These are phyloP conservation scores for Leuciscus waleckii DNA, from an alignment of 2,797 vertebrate species.

Conservation along the genomic window DNA sequence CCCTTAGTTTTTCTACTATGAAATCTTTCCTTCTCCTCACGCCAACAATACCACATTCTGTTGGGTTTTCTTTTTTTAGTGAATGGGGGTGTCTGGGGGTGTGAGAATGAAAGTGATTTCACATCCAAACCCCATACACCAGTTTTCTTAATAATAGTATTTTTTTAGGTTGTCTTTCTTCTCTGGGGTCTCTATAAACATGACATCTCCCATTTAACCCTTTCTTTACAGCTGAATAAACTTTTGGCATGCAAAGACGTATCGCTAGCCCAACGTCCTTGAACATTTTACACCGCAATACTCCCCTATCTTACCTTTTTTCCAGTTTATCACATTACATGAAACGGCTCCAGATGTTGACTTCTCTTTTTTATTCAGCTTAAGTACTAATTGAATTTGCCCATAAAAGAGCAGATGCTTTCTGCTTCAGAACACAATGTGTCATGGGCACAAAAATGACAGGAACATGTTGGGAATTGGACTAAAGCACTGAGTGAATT, in stretches of 20 bases:
- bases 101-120: constrained; percentile 46
- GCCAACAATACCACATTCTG: constrained; percentile 67
- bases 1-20: constrained; percentile 49
- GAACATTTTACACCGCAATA: constrained; percentile 35
- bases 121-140: background rate
- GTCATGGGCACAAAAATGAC: constrained; percentile 50
- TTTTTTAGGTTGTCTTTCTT: constrained; percentile 22
- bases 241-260: constrained; percentile 74
- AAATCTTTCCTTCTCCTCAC: constrained; percentile 64
- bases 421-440: constrained; percentile 55
- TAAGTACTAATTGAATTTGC: constrained; percentile 68
- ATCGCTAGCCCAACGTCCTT: constrained; percentile 70
- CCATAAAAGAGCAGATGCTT: constrained; percentile 68
- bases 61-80: constrained; percentile 35
- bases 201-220: constrained; percentile 30
- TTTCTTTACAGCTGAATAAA: constrained; percentile 65
- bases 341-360: constrained; percentile 68
- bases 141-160: constrained; percentile 21
- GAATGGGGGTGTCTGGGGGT: constrained; percentile 24
- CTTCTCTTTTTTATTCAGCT: constrained; percentile 59
- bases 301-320: constrained; percentile 12
- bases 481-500: constrained; percentile 12
- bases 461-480: constrained; percentile 39
- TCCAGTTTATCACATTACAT: constrained; percentile 61
- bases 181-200: constrained; percentile 7